phyloP scores from a whole-genome alignment of 1,140 invertebrate species.

The Metaphire vulgaris region DNA sequence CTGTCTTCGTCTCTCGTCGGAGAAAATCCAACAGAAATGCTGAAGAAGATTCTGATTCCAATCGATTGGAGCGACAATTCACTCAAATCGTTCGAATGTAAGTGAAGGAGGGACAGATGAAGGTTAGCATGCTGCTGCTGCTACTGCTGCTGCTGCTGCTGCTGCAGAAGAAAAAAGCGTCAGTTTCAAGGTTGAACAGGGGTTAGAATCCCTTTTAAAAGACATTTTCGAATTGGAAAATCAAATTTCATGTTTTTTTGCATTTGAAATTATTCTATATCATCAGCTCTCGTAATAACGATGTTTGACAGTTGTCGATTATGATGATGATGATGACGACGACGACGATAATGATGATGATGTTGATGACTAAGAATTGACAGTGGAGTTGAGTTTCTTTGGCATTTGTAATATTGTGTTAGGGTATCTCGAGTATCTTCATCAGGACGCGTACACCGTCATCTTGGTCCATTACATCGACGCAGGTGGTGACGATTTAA shows the following conservation, averaged over 20 bases:
- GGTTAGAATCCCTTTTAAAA: too few species aligned
- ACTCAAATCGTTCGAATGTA: neutral
- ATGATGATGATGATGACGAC: slow-evolving; percentile 7
- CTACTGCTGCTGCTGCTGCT: neutral
- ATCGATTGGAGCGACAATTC: neutral
- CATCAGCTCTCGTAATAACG: too few species aligned
- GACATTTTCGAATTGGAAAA: too few species aligned
- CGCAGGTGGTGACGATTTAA: slow-evolving; percentile 12
- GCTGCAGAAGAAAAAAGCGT: neutral
- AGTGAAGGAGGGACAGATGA: too few species aligned
- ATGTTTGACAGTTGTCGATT: neutral
- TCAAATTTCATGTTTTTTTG: too few species aligned
- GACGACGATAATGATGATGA: slow-evolving; percentile 8
- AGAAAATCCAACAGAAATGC: too few species aligned
- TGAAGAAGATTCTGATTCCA: neutral
- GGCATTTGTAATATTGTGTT: neutral
- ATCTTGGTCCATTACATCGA: slow-evolving; percentile 14
- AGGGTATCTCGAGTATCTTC: neutral
- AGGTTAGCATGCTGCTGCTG: neutral
- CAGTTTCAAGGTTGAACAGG: too few species aligned
- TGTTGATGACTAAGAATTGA: neutral
- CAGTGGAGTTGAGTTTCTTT: neutral
- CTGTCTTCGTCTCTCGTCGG: too few species aligned
- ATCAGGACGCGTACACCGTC: neutral
- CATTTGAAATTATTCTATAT: too few species aligned